Evolutionary conservation across 92 coral and sea anemone genomes (phyloP).

Genomic region (Epizoanthus stellaris): DNA sequence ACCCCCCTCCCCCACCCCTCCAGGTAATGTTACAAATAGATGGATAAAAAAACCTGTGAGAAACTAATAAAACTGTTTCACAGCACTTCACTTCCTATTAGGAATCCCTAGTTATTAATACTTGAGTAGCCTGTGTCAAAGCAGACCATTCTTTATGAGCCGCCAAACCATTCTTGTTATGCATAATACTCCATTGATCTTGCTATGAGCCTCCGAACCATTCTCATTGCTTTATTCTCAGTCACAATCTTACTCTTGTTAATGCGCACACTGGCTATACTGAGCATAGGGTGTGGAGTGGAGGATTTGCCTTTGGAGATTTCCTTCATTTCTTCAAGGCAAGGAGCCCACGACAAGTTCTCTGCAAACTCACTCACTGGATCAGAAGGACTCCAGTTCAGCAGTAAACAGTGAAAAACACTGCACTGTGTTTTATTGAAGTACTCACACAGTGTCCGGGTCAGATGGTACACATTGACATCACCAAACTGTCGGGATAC

Average conservation of each 20-base stretch:
- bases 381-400: background rate
- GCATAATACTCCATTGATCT: background rate
- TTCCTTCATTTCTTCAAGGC: conserved; percentile 21
- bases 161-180: no score
- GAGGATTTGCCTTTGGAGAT: background rate
- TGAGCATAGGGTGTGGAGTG: background rate
- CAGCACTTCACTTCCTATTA: no score
- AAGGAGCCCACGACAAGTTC: conserved; percentile 17
- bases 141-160: no score
- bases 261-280: background rate
- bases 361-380: conserved; percentile 19
- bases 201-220: conserved; percentile 26
- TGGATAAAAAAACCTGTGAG: no score
- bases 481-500: conserved; percentile 8
- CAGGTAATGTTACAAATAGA: no score
- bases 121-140: no score
- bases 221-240: conserved; percentile 22
- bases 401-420: conserved; percentile 3
- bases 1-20: no score
- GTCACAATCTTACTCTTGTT: background rate
- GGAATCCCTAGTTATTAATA: no score
- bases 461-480: conserved; percentile 15
- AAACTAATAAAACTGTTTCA: no score
- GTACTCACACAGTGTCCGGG: background rate
- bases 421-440: background rate